A percentile compares a stretch with the other conserved stretches of the same genome.
Conservation (phyloP, 2,888 invertebrate species). For the Melolontha melolontha region DNA sequence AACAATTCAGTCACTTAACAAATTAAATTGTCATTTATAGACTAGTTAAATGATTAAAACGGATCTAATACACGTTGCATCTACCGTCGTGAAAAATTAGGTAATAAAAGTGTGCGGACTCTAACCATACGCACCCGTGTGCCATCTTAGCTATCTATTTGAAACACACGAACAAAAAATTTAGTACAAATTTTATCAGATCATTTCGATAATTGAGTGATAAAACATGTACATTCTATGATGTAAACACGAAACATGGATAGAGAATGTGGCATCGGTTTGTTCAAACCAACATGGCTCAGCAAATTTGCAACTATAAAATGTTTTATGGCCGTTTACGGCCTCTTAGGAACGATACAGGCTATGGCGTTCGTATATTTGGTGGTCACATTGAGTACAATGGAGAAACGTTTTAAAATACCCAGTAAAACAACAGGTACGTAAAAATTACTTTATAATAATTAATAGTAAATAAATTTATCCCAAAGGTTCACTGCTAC, state of each 20-base stretch:
- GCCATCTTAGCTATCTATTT: too few species aligned
- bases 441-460: not conserved
- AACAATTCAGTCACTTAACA: conserved; percentile 35
- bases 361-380: conserved; percentile 76
- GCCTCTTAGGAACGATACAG: conserved; percentile 74
- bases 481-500: too few species aligned
- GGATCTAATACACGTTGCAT: conserved; percentile 6
- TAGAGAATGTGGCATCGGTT: conserved; percentile 68
- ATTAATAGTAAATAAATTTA: not conserved
- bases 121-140: not conserved
- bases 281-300: conserved; percentile 72
- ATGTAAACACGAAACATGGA: conserved; percentile 42
- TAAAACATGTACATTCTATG: conserved; percentile 9
- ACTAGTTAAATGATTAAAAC: conserved; percentile 44
- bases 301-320: conserved; percentile 71
- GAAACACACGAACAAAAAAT: too few species aligned
- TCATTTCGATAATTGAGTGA: not conserved
- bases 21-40: conserved; percentile 45
- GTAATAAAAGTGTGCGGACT: conserved; percentile 8
- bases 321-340: conserved; percentile 72
- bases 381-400: conserved; percentile 73
- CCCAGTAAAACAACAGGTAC: conserved; percentile 76
- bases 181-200: too few species aligned
- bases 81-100: conserved; percentile 9
- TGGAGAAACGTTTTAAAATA: conserved; percentile 77